Evolutionary conservation across 2,797 vertebrate species (phyloP).

Genomic region (Poeciliopsis infans): DNA sequence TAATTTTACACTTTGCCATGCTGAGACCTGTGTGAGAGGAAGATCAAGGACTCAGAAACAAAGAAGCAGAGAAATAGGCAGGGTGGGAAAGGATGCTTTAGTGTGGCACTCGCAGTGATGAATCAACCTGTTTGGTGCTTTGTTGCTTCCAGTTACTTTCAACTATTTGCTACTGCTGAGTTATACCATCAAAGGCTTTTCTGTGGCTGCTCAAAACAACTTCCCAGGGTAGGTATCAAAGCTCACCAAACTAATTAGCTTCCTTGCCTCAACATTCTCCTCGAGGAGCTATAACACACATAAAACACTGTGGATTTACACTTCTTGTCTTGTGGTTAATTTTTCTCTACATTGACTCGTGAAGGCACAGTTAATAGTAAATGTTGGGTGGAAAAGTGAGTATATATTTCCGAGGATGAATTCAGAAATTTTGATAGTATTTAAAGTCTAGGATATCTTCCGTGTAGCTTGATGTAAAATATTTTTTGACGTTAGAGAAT

Average conservation of each 20-base stretch:
- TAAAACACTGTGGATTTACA: conserved; percentile 26
- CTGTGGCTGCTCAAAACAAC: conserved; percentile 27
- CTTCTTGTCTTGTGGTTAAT: conserved; percentile 17
- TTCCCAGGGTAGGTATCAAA: conserved; percentile 42
- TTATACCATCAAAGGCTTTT: conserved; percentile 55
- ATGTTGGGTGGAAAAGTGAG: background rate
- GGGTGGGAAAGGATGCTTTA: conserved; percentile 27
- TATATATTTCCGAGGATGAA: background rate
- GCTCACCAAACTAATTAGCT: conserved; percentile 51
- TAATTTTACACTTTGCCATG: conserved; percentile 41
- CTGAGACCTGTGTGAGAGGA: conserved; percentile 26
- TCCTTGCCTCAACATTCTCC: conserved; percentile 24
- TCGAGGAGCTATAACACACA: conserved; percentile 28
- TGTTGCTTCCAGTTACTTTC: conserved; percentile 42
- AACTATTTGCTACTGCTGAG: conserved; percentile 25
- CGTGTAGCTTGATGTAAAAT: background rate
- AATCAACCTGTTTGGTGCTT: conserved; percentile 49
- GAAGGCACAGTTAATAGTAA: background rate
- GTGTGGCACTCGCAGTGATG: conserved; percentile 39
- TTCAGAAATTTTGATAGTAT: background rate
- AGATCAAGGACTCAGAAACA: conserved; percentile 51
- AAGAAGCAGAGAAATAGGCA: conserved; percentile 34
- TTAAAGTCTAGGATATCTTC: background rate
- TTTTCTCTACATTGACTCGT: background rate
- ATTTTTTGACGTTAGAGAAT: too few species aligned